Percentiles rank a stretch among this genome's conserved stretches.
Evolutionary conservation across 92 coral and sea anemone genomes (phyloP).

Genomic region (Parazoanthus atlanticus): DNA sequence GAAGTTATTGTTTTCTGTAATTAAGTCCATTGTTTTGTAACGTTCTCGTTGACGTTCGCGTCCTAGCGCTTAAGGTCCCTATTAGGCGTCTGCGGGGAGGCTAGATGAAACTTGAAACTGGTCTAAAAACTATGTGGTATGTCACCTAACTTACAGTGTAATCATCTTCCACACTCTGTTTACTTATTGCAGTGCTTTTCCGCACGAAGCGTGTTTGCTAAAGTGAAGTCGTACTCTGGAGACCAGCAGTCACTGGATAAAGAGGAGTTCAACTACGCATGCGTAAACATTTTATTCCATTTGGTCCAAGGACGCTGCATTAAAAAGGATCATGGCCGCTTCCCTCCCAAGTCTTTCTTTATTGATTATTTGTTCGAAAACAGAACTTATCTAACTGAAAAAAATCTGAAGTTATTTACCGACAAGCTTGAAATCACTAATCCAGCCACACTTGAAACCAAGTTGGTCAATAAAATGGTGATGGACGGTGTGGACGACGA

Average conservation of each 20-base stretch:
- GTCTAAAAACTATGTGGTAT: neutral
- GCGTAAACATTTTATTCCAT: constrained; percentile 70
- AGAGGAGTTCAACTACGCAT: constrained; percentile 70
- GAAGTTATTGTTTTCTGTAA: too few species aligned
- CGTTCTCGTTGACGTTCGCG: too few species aligned
- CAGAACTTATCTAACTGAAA: constrained; percentile 55
- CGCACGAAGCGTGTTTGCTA: constrained; percentile 9
- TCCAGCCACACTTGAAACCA: neutral
- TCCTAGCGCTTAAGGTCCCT: too few species aligned
- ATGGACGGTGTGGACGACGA: neutral
- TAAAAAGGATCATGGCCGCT: constrained; percentile 44
- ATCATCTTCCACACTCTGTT: neutral
- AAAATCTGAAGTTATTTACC: constrained; percentile 47
- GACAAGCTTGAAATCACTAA: constrained; percentile 57
- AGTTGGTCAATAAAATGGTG: neutral
- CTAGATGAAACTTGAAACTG: neutral
- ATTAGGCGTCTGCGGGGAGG: too few species aligned
- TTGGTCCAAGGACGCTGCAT: constrained; percentile 77
- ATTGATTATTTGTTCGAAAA: constrained; percentile 53
- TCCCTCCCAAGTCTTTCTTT: constrained; percentile 67
- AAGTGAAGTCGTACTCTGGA: constrained; percentile 9
- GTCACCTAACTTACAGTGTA: neutral
- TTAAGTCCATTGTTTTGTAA: too few species aligned
- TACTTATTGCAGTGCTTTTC: constrained; percentile 2
- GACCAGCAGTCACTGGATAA: constrained; percentile 52